Evolutionary conservation across 2,888 invertebrate species (phyloP), one percentile per base, ranked within the genome.

Genomic region (Chalcosyrphus nemorum): DNA sequence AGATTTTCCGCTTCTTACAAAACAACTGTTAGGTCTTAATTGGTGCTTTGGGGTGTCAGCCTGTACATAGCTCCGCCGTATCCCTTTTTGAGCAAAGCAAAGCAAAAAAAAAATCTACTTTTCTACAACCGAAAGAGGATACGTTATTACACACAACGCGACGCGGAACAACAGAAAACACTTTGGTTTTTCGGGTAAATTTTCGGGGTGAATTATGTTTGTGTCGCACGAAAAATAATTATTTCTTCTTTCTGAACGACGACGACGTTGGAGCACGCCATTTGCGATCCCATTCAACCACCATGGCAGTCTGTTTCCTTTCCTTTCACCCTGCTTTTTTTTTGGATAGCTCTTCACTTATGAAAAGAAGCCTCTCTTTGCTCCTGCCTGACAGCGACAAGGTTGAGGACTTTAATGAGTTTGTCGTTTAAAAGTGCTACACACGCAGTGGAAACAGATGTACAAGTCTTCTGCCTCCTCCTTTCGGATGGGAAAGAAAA

Each of bases 141-240:
- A 35, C 45, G 17, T 56, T 43, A 27, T 27, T 21, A 57, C 15
- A 43, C 43, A 38, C 54, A 71, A 21, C 15, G 7, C 50, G 15
- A 11, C 15, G 13, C 24, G 56, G 24, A 81, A 63, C 75, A 81
- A 70, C 50, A 65, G 43, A 76, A 81, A 76, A 76, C 76, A 81
- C 81, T 81, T 57, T 50, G 70, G 81, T 70, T 63, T 61, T 74
- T 61, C 66, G 41, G 57, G 21, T 35, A 77, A 59, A 63, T 72
- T 77, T 77, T 77, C 29, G 59, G 80, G 86, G 87, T 90, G 89
- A 89, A 88, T 90, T 88, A 89, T 90, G 89, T 88, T 86, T 81
- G 87, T 87, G 86, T 87, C 86, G 87, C 90, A 89, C 89, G 90
- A 87, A 89, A 89, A 89, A 90, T 89, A 90, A 89, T 89, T 89